A percentile compares a stretch with the other conserved stretches of the same genome.
Evolutionary conservation across 2,113 vertebrate species (phyloP).

Genomic region (Boulengeromyrus knoepffleri): DNA sequence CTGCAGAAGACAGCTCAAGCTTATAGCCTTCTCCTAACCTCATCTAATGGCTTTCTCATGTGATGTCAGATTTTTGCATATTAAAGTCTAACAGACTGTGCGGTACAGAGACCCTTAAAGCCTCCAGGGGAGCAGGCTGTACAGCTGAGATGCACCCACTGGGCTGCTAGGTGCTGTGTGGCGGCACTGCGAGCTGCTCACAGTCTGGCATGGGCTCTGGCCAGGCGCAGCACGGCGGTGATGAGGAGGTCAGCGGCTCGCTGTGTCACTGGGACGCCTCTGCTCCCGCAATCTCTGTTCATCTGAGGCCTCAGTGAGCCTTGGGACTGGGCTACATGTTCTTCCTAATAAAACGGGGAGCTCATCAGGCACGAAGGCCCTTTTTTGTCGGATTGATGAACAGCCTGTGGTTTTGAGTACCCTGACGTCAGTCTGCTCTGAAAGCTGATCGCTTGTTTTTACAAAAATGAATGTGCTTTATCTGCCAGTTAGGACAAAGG

Average conservation of each 20-base stretch:
- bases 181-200: neutral
- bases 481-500: neutral
- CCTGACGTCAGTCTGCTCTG: neutral
- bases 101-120: neutral
- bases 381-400: neutral
- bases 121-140: neutral
- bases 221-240: neutral
- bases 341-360: neutral
- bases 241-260: neutral
- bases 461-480: neutral
- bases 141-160: neutral
- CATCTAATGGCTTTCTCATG: neutral
- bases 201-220: neutral
- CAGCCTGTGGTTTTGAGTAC: neutral
- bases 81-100: neutral
- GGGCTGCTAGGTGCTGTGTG: neutral
- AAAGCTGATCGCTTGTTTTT: neutral
- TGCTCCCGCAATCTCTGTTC: neutral
- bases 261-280: neutral
- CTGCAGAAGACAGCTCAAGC: neutral
- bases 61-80: neutral
- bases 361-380: neutral
- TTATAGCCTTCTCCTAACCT: neutral
- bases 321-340: neutral
- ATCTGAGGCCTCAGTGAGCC: neutral